A percentile compares a stretch with the other conserved stretches of the same genome.
Conservation (phyloP, 2,113 vertebrate species). For the Neolamprologus falcicula region DNA sequence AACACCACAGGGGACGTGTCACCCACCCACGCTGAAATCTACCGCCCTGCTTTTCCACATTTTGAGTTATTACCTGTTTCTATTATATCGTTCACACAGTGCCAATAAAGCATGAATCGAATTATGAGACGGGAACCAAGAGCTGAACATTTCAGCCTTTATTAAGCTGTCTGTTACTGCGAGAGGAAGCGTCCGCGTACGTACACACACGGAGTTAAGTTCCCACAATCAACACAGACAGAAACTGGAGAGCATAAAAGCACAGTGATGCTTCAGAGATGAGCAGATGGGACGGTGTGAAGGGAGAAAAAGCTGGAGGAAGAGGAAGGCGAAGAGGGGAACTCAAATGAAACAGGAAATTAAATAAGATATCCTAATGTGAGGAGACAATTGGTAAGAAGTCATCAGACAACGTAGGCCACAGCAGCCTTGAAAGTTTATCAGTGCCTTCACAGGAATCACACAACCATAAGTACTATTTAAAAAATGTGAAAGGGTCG, state of each 20-base stretch:
- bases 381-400: conserved; percentile 12
- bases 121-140: conserved; percentile 7
- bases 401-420: not conserved
- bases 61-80: conserved; percentile 45
- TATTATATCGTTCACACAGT: conserved; percentile 18
- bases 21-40: conserved; percentile 9
- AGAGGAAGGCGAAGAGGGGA: not conserved
- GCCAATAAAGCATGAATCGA: conserved; percentile 40
- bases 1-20: conserved; percentile 13
- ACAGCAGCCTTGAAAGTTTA: not conserved
- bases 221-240: not conserved
- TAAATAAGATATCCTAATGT: conserved; percentile 14
- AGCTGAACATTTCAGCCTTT: conserved; percentile 7
- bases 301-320: not conserved
- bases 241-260: not conserved
- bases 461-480: not conserved
- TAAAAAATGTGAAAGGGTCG: conserved; percentile 7
- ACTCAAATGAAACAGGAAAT: conserved; percentile 18
- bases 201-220: not conserved
- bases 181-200: not conserved
- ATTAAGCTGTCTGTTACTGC: conserved; percentile 24
- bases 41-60: not conserved
- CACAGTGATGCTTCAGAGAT: not conserved
- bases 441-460: not conserved
- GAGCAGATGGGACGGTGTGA: not conserved